Percentiles rank a stretch among this genome's conserved stretches.
Conservation (phyloP, 2,888 invertebrate genomes). For the Reticulitermes lucifugus region DNA sequence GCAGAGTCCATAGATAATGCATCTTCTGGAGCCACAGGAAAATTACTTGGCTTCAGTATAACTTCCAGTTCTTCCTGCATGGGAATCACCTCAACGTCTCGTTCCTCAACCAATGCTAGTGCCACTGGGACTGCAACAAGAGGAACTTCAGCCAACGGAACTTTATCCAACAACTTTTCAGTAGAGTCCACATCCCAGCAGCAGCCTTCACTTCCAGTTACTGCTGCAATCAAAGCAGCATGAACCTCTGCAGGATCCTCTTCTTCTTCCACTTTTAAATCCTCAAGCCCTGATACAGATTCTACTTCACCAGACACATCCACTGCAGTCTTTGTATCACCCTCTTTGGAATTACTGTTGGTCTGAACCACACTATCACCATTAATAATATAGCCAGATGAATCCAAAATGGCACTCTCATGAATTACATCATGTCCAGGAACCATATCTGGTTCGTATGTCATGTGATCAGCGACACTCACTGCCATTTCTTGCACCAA, state of each 20-base stretch:
- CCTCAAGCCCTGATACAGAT: background rate
- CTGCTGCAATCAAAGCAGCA: conserved; percentile 62
- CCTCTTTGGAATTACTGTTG: conserved; percentile 11
- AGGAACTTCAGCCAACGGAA: conserved; percentile 62
- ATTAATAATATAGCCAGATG: conserved; percentile 39
- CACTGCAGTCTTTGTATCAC: background rate
- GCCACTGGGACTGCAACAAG: conserved; percentile 60
- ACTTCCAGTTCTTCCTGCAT: conserved; percentile 73
- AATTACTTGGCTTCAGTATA: conserved; percentile 65
- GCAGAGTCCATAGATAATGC: conserved; percentile 60
- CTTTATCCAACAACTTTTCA: conserved; percentile 63
- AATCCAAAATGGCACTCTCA: conserved; percentile 41
- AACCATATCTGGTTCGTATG: conserved; percentile 42
- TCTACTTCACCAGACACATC: background rate
- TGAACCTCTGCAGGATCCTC: conserved; percentile 50
- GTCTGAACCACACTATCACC: background rate
- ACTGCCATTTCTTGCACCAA: background rate
- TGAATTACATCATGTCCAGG: conserved; percentile 48
- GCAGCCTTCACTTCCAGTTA: conserved; percentile 53
- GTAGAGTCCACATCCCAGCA: conserved; percentile 66
- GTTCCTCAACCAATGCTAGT: conserved; percentile 58
- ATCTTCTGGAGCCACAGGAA: conserved; percentile 60
- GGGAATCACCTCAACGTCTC: conserved; percentile 62
- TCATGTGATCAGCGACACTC: conserved; percentile 33
- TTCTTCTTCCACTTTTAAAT: conserved; percentile 47